Evolutionary conservation across 2,113 vertebrate genomes (phyloP), one percentile per base, ranked within the genome.

Genomic region (Mandrillus leucophaeus): DNA sequence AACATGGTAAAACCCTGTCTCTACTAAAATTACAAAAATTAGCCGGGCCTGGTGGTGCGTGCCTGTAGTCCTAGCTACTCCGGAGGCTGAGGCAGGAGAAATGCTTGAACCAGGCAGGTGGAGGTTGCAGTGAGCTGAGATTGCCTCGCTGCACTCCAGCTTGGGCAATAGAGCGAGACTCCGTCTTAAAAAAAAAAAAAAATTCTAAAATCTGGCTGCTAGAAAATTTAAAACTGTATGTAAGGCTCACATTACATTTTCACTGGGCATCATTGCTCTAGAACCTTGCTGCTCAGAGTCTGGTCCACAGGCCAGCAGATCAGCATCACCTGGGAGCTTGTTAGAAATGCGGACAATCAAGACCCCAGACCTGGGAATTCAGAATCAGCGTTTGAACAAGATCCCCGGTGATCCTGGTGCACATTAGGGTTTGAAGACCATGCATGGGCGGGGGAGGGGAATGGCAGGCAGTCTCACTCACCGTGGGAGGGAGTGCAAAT

Each of bases 401-500:
- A 52, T 61, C 18, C 55, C n/a, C 68, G 14, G 30, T 4, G 57
- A 57, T 55, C 38, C 0, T 6, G 1, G 0, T 14, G 22, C 38
- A 30, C 17, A 0, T 23, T 9, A 11, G 17, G 35, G 73, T 64
- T 32, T 32, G 50, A 84, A n/a, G 48, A 16, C 52, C 35, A 3
- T 0, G 23, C 4, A 1, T 32, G 59, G 22, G 64, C 25, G 0
- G 12, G 52, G 18, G 0, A 12, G 52, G 18, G 5, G 8, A 35
- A 38, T 1, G 40, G 35, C 79, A n/a, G 14, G 3, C 5, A 13
- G 55, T 5, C 32, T 55, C 55, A 2, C 16, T 3, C 3, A 4
- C 0, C 0, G 9, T 0, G 40, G 48, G 59, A 43, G 32, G 18
- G n/a, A 9, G 6, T 2, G 1, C 48, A 68, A 5, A 76, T 4